Evolutionary conservation across 2,797 vertebrate species (phyloP), one percentile per base, ranked within the genome.

Genomic region (Tauraco hartlaubi): DNA sequence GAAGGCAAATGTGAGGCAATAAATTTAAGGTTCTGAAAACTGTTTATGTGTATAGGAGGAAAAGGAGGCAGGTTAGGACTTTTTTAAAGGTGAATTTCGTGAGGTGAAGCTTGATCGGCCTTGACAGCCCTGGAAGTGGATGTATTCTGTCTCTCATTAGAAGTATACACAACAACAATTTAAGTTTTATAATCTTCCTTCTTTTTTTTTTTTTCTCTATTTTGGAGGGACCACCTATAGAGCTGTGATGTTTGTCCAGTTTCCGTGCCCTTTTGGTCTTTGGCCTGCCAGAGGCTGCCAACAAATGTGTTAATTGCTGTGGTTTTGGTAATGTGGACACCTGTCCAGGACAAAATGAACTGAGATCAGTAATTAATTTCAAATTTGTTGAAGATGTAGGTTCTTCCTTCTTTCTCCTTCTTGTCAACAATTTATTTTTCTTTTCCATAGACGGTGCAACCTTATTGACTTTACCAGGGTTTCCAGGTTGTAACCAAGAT

Each of bases 21-120:
- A 93, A 84, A 95, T 90, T 63, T 61, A 62, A 84, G 59, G 43
- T 66, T 86, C 55, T 95, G 73, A 55, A 71, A 87, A 90, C 55
- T 55, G 22, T 88, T 95, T 81, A 75, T 74, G 28, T 48, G 61
- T 41, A 48, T 67, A 74, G 61, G 26, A 91, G 63, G 63, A 89
- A 90, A 90, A 94, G 28, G 43, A 79, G 48, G 43, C n/a, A 76
- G 28, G 33, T 72, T 73, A 35, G 39, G 19, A 15, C 3, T 31
- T 62, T 89, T 85, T n/a, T 28, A 29, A 62, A 68, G 21, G 62
- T 88, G 51, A 84, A 44, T 81, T 95, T 81, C 88, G 37, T 58
- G 74, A 94, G 54, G 46, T 78, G 73, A 61, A 66, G 31, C 18
- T 84, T 68, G 49, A 93, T 74, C 28, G 75, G 26, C 28, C 56